A percentile compares a stretch with the other conserved stretches of the same genome.
These are phyloP conservation scores for Sepiola atlantica DNA, from an alignment of 2,888 invertebrate species.

Conservation along the genomic window DNA sequence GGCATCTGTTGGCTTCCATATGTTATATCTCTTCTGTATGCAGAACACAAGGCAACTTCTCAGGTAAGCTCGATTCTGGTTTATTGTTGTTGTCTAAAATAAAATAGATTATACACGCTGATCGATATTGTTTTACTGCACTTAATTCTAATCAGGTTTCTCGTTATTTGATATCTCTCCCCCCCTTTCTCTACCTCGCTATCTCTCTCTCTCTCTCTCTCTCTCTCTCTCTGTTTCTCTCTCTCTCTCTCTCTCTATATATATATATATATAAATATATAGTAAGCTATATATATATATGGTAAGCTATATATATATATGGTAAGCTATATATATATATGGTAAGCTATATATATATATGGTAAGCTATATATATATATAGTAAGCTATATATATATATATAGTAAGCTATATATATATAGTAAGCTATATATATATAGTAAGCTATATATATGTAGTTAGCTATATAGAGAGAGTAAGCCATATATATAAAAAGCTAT, in stretches of 20 bases:
- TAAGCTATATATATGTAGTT: not conserved
- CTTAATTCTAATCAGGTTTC: too few relatives aligned
- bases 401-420: slow-evolving; percentile 18
- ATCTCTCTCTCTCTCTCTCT: not conserved
- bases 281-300: slow-evolving; percentile 4
- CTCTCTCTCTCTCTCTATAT: not conserved
- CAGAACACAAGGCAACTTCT: slow-evolving; percentile 57
- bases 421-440: not conserved
- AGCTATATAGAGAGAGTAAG: too few relatives aligned
- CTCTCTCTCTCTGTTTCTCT: not conserved
- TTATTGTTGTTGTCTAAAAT: not conserved
- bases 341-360: slow-evolving; percentile 33
- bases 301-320: slow-evolving; percentile 37
- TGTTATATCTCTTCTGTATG: slow-evolving; percentile 62
- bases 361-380: not conserved
- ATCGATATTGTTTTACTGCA: too few relatives aligned
- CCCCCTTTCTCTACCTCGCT: too few relatives aligned
- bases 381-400: slow-evolving; percentile 40
- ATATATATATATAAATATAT: slow-evolving; percentile 32
- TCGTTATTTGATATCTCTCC: too few relatives aligned
- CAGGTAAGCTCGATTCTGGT: not conserved
- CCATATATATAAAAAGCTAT: not conserved
- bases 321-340: not conserved
- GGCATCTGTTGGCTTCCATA: slow-evolving; percentile 69
- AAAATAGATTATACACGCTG: too few relatives aligned